Conservation (phyloP, 1,140 invertebrate genomes). For the Heliconius hewitsoni region DNA sequence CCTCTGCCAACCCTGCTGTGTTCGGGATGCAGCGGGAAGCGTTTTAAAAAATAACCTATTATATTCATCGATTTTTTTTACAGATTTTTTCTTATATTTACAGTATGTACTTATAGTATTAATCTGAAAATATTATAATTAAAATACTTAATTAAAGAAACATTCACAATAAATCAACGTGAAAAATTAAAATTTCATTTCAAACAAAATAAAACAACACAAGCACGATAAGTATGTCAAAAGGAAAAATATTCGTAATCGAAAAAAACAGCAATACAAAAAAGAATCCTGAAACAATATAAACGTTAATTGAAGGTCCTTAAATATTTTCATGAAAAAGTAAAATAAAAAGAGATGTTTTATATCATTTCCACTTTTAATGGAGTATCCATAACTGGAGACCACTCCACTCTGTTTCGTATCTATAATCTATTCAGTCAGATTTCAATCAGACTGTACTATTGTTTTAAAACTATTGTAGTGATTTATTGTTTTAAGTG, state of each 20-base stretch:
- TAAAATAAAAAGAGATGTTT: not conserved
- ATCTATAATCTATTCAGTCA: slow-evolving; percentile 16
- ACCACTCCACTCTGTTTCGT: slow-evolving; percentile 22
- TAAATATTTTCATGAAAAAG: slow-evolving; percentile 12
- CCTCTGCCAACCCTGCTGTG: too few species aligned
- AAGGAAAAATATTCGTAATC: slow-evolving; percentile 2
- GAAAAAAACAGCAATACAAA: not conserved
- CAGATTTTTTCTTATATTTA: too few species aligned
- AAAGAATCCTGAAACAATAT: not conserved
- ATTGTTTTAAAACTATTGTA: slow-evolving; percentile 28
- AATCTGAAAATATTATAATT: too few species aligned
- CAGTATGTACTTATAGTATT: too few species aligned
- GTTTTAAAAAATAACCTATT: too few species aligned
- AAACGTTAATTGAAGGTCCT: slow-evolving; percentile 5
- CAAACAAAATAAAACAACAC: slow-evolving; percentile 3
- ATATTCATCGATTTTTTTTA: too few species aligned
- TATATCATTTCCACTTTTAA: slow-evolving; percentile 24
- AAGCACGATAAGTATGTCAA: slow-evolving; percentile 3
- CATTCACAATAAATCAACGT: not conserved
- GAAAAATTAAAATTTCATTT: not conserved
- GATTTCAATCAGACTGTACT: slow-evolving; percentile 20
- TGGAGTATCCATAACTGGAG: slow-evolving; percentile 6
- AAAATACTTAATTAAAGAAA: not conserved
- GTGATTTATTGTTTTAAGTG: slow-evolving; percentile 30
- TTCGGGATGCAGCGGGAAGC: too few species aligned